Percentiles rank a stretch among this genome's conserved stretches.
These are phyloP conservation scores for Actinia tenebrosa DNA, from an alignment of 64 coral and sea anemone species.

Conservation along the genomic window DNA sequence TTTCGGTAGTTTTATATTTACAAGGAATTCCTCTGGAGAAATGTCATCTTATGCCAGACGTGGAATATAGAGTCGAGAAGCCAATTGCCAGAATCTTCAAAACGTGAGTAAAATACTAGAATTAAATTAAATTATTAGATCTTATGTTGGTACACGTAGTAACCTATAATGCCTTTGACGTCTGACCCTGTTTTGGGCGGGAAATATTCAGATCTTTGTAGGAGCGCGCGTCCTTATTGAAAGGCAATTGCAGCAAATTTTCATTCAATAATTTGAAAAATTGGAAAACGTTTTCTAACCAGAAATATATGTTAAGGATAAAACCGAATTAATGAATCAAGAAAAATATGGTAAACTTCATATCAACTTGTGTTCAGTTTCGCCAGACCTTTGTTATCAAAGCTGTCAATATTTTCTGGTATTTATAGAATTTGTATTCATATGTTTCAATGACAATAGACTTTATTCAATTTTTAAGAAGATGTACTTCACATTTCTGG, in stretches of 20 bases:
- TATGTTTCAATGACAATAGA: not conserved
- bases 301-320: not conserved
- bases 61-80: not conserved
- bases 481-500: not conserved
- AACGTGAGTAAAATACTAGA: not conserved
- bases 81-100: constrained; percentile 6
- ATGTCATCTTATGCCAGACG: constrained; percentile 6
- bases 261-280: not conserved
- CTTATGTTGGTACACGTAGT: not conserved
- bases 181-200: constrained; percentile 15
- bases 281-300: not conserved
- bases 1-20: not conserved
- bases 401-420: not conserved
- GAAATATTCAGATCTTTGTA: not conserved
- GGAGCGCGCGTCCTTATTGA: not conserved
- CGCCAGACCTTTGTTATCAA: not conserved
- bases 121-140: not conserved
- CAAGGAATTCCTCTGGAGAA: not conserved
- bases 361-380: not conserved
- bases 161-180: not conserved
- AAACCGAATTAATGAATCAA: not conserved
- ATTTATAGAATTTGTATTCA: not conserved
- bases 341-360: not conserved
- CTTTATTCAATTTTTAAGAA: not conserved
- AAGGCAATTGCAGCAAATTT: not conserved